phyloP scores from a whole-genome alignment of 2,113 vertebrate genomes.

The Fulica atra region DNA sequence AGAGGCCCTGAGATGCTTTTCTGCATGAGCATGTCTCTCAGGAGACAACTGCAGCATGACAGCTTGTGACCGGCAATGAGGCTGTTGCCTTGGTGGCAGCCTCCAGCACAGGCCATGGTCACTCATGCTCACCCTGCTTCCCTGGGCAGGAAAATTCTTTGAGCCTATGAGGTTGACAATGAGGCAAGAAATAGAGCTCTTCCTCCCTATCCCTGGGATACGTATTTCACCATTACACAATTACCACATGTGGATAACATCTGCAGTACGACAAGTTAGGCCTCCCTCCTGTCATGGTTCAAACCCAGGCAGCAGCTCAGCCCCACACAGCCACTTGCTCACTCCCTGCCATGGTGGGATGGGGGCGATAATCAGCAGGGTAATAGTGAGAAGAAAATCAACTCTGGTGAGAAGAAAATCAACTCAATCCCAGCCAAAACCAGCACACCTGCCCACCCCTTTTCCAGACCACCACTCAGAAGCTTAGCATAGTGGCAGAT shows the following conservation, averaged over 20 bases:
- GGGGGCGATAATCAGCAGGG: too few relatives aligned
- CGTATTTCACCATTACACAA: not conserved
- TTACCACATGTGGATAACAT: fast-evolving
- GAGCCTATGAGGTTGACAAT: not conserved
- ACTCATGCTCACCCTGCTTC: not conserved
- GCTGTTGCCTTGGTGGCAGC: fast-evolving
- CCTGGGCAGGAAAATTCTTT: not conserved
- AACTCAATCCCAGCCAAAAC: too few relatives aligned
- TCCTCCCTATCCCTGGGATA: not conserved
- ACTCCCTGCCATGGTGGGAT: too few relatives aligned
- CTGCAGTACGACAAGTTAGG: not conserved
- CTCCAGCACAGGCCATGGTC: not conserved
- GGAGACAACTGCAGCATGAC: not conserved
- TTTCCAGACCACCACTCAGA: not conserved
- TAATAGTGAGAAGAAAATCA: too few relatives aligned
- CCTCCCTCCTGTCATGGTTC: not conserved
- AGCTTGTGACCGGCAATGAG: not conserved
- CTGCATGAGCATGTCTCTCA: not conserved
- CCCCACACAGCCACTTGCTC: too few relatives aligned
- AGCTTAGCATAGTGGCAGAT: not conserved
- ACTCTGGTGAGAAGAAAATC: too few relatives aligned
- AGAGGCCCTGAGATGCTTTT: not conserved
- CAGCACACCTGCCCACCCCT: not conserved
- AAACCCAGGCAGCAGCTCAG: too few relatives aligned
- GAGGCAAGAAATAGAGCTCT: not conserved